Base-by-base conservation (phyloP, 2,888 invertebrate species). In the Sinodicranocentrus sp. region DNA sequence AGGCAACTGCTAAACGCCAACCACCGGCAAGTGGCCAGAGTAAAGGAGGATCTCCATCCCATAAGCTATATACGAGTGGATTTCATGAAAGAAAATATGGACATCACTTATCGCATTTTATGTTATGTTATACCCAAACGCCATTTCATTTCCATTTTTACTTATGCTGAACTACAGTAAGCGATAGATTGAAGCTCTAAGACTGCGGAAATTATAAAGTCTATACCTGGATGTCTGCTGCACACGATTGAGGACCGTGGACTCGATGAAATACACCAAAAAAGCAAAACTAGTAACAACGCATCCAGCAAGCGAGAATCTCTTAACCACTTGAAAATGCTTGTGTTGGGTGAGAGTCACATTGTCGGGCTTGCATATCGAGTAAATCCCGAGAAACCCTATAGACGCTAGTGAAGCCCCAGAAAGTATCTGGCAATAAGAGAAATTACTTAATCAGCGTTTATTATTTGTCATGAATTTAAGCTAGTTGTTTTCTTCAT, bases 21-120 rank as follows among this genome's bases (percentile, higher is more conserved):
- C 88, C 87, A n/a, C 87, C 88, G n/a, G 84, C 84, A 17, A 88
- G 72, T 13, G 88, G 88, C 87, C 88, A 88, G 13, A 88, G 75
- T 43, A 88, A 23, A 33, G 88, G 88, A 28, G 88, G 88, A 72
- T 88, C 88, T 8, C 88, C 87, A 63, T 85, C 88, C 87, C 88
- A 88, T n/a, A 88, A 52, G 43, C 88, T 88, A 19, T 13, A 13
- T 43, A 80, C 17, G n/a, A n/a, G n/a, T n/a, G n/a, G n/a, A n/a
- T n/a, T n/a, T n/a, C n/a, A n/a, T n/a, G n/a, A n/a, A n/a, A n/a
- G n/a, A n/a, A n/a, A n/a, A n/a, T n/a, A n/a, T n/a, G n/a, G n/a
- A n/a, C n/a, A n/a, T n/a, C n/a, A n/a, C n/a, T n/a, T n/a, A n/a
- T n/a, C n/a, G n/a, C n/a, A n/a, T n/a, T n/a, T n/a, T n/a, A n/a